Evolutionary conservation across 2,113 vertebrate species (phyloP), one percentile per base, ranked within the genome.

Genomic region (Cranoglanis bouderius): DNA sequence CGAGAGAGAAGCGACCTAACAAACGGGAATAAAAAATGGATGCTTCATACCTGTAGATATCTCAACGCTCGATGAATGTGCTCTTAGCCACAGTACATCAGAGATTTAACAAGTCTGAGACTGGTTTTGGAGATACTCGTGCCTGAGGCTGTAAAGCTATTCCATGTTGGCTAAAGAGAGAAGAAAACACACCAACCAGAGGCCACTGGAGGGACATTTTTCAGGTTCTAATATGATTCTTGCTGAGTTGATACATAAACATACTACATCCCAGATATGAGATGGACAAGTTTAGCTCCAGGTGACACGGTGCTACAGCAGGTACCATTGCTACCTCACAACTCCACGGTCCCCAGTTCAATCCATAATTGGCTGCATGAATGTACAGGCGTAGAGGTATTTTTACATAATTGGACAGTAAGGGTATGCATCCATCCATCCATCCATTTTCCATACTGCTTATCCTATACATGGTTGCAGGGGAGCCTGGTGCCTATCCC

Each of bases 101-200:
- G 38, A 18, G 67, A 46, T 40, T 43, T 75, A n/a, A 35, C 3
- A 53, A n/a, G 51, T 14, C 84, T 53, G 0, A 32, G 32, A 51
- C 10, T 13, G 46, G 51, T 53, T 85, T 51, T 74, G 74, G 46
- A 80, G 35, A 51, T 75, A 43, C 43, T 88, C 70, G 84, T 80
- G 81, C 89, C 84, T 83, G 35, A 32, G 84, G 84, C 70, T 24
- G n/a, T 35, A 67, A 61, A 86, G 35, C 43, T 21, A 51, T 14
- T 80, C 82, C 32, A 21, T 55, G 14, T 43, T 57, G 49, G 67
- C 67, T 86, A 29, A 84, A 46, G 84, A 32, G 5, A 85, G 32
- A 72, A 14, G 72, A 74, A 49, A 29, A 40, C 16, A 12, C 43
- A 84, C 18, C 65, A 29, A 77, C 67, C 57, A 67, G 7, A 29